Conservation (phyloP, 1,140 invertebrate genomes). For the Bombus huntii region DNA sequence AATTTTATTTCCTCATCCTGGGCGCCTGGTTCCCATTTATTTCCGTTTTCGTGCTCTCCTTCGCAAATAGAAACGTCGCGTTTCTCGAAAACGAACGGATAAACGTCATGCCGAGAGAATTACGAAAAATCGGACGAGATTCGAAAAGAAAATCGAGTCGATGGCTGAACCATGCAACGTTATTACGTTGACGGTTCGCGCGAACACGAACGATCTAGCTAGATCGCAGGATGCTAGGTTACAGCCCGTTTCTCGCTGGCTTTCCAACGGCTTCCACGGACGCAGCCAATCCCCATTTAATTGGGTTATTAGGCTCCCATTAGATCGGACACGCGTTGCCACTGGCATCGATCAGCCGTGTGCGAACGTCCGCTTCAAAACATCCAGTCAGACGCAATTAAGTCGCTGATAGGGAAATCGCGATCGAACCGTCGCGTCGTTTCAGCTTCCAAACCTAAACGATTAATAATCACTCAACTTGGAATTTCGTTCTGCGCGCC, state of each 20-base stretch:
- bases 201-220: neutral
- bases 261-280: slow-evolving; percentile 51
- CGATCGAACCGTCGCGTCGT: neutral
- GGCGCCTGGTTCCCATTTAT: neutral
- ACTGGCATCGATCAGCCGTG: slow-evolving; percentile 19
- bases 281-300: slow-evolving; percentile 73
- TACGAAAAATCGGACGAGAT: neutral
- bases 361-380: slow-evolving; percentile 26
- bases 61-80: no score
- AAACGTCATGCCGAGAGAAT: neutral
- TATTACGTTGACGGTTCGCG: neutral
- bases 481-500: neutral
- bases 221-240: neutral
- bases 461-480: slow-evolving; percentile 9
- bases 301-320: slow-evolving; percentile 73
- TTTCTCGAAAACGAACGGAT: neutral
- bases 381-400: slow-evolving; percentile 14
- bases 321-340: slow-evolving; percentile 59
- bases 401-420: slow-evolving; percentile 27
- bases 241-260: slow-evolving; percentile 52
- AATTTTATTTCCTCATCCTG: slow-evolving; percentile 15
- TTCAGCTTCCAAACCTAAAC: neutral
- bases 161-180: neutral
- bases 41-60: neutral
- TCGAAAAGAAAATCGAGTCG: neutral